Conservation (phyloP, 1,140 invertebrate species). For the Anthonomus grandis region DNA sequence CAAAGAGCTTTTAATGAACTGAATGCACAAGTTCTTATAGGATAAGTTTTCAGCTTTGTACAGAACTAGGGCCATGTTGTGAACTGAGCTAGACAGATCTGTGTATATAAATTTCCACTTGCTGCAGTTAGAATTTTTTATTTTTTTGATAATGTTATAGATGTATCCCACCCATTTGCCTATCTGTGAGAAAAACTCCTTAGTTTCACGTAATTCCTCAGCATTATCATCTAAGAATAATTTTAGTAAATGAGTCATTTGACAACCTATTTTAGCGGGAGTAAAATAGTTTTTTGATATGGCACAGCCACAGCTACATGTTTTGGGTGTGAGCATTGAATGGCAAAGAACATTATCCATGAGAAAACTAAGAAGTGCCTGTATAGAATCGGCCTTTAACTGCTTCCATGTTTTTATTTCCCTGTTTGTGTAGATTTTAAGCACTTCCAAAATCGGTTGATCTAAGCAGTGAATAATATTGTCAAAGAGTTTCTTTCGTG, state of each 20-base stretch:
- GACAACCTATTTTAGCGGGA: neutral
- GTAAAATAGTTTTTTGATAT: neutral
- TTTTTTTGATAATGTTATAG: conserved; percentile 4
- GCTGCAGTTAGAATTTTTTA: conserved; percentile 3
- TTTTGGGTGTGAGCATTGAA: neutral
- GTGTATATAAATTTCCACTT: conserved; percentile 10
- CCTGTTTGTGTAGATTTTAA: too few species aligned
- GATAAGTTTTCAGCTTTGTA: conserved; percentile 2
- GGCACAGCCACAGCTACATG: conserved; percentile 2
- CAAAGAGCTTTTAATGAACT: conserved; percentile 5
- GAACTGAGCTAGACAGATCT: neutral
- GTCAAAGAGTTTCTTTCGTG: too few species aligned
- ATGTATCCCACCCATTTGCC: neutral
- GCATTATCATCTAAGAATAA: neutral
- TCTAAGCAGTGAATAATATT: too few species aligned
- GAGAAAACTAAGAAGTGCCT: too few species aligned
- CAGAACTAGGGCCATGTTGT: conserved; percentile 9
- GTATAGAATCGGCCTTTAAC: too few species aligned
- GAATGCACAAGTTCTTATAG: neutral
- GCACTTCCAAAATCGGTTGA: too few species aligned
- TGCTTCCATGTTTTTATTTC: too few species aligned
- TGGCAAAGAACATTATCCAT: neutral
- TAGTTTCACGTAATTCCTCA: neutral
- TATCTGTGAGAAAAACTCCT: conserved; percentile 1
- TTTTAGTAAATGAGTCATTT: too few species aligned